Conservation (phyloP, 2,888 invertebrate species). For the Lasioglossum malachurum region DNA sequence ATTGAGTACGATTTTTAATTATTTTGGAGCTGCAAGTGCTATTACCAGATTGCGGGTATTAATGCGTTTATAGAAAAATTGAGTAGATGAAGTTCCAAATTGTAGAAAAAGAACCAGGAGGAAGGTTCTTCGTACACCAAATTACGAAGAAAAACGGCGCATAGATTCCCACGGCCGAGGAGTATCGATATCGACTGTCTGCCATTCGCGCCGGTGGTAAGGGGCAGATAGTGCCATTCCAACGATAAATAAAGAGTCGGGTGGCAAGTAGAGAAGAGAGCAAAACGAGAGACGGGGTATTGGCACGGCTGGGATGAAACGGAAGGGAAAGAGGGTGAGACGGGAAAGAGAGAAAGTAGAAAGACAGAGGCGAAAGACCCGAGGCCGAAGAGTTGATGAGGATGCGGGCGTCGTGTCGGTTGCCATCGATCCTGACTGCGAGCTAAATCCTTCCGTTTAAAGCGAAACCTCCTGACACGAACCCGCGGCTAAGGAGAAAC, state of each 20-base stretch:
- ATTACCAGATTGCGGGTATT: too few relatives aligned
- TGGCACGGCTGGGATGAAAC: background rate
- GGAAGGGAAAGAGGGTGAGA: background rate
- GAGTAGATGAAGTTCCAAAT: too few relatives aligned
- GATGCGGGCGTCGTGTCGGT: conserved; percentile 66
- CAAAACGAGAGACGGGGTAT: conserved; percentile 34
- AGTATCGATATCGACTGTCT: conserved; percentile 61
- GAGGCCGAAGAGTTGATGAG: conserved; percentile 72
- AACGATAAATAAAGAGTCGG: conserved; percentile 64
- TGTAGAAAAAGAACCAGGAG: too few relatives aligned
- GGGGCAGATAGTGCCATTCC: conserved; percentile 53
- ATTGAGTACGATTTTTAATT: too few relatives aligned
- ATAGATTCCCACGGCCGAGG: conserved; percentile 36
- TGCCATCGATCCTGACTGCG: conserved; percentile 56
- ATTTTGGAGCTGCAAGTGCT: too few relatives aligned
- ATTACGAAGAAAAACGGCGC: conserved; percentile 47
- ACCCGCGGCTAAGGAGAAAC: conserved; percentile 39
- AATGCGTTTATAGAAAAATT: too few relatives aligned
- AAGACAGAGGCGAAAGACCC: conserved; percentile 5
- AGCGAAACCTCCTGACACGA: conserved; percentile 50
- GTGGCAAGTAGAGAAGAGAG: background rate
- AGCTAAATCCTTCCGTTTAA: conserved; percentile 72
- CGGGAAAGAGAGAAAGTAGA: conserved; percentile 1
- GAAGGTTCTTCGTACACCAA: background rate
- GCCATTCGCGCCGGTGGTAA: conserved; percentile 48